Conservation (phyloP, 1,140 invertebrate genomes). For the Drosophila yakuba region DNA sequence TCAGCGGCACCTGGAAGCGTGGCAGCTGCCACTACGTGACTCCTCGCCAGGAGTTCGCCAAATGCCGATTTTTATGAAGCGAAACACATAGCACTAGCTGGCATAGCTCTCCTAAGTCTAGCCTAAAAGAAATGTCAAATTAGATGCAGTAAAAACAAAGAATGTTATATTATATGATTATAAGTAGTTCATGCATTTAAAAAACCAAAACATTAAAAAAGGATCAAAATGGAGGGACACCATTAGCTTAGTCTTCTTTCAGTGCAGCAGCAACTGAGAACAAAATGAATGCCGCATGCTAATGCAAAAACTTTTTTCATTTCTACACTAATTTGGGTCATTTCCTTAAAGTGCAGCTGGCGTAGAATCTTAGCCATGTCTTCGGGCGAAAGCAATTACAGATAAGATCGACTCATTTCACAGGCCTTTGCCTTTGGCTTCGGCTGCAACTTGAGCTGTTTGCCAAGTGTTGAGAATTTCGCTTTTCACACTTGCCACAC, state of each 20-base stretch:
- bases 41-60: constrained; percentile 32
- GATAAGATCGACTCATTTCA: constrained; percentile 77
- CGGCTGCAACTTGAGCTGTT: constrained; percentile 28
- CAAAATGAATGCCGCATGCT: constrained; percentile 62
- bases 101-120: too few species aligned
- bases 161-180: too few species aligned
- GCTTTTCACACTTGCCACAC: constrained; percentile 73
- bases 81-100: background rate
- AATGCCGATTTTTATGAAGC: constrained; percentile 70
- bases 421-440: constrained; percentile 6
- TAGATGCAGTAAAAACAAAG: too few species aligned
- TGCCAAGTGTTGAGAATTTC: constrained; percentile 72
- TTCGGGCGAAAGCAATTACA: constrained; percentile 75
- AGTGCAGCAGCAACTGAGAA: constrained; percentile 50
- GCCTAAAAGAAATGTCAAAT: too few species aligned
- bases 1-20: constrained; percentile 54
- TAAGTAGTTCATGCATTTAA: too few species aligned
- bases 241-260: background rate
- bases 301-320: constrained; percentile 70
- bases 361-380: constrained; percentile 37
- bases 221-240: too few species aligned
- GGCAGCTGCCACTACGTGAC: constrained; percentile 66
- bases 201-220: too few species aligned
- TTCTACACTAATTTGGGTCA: constrained; percentile 75
- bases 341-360: constrained; percentile 72